A percentile compares a stretch with the other conserved stretches of the same genome.
phyloP scores from a whole-genome alignment of 2,113 vertebrate genomes.

The Macquaria ambigua region DNA sequence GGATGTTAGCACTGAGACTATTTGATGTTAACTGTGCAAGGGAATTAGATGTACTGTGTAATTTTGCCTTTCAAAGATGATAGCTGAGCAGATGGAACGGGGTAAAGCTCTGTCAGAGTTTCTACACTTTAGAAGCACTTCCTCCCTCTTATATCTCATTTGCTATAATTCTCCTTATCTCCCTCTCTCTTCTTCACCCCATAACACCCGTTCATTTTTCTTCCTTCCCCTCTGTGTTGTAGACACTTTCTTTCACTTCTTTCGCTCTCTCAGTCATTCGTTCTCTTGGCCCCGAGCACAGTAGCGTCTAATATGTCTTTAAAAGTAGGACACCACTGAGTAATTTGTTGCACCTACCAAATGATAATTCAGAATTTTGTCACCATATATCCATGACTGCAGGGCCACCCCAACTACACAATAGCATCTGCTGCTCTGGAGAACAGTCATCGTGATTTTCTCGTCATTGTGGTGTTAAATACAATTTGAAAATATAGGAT shows the following conservation, averaged over 20 bases:
- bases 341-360: slow-evolving; percentile 79
- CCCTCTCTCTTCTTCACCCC: slow-evolving; percentile 23
- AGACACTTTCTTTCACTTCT: slow-evolving; percentile 62
- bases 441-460: slow-evolving; percentile 44
- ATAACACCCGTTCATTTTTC: slow-evolving; percentile 53
- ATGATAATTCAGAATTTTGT: slow-evolving; percentile 74
- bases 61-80: slow-evolving; percentile 50
- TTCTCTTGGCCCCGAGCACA: slow-evolving; percentile 67
- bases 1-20: slow-evolving; percentile 27
- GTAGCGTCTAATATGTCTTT: slow-evolving; percentile 76
- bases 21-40: slow-evolving; percentile 33
- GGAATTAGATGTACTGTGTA: slow-evolving; percentile 54
- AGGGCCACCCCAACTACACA: slow-evolving; percentile 50
- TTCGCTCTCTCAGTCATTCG: slow-evolving; percentile 56
- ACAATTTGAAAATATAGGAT: slow-evolving; percentile 49
- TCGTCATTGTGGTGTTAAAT: slow-evolving; percentile 20
- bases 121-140: slow-evolving; percentile 48
- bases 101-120: slow-evolving; percentile 42
- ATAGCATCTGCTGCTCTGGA: slow-evolving; percentile 26
- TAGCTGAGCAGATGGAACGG: slow-evolving; percentile 43
- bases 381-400: slow-evolving; percentile 64
- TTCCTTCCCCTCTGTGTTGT: slow-evolving; percentile 41
- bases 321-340: slow-evolving; percentile 80
- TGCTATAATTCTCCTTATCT: slow-evolving; percentile 62
- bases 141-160: slow-evolving; percentile 44